phyloP scores from a whole-genome alignment of 2,113 vertebrate genomes.

The Piprites chloris region DNA sequence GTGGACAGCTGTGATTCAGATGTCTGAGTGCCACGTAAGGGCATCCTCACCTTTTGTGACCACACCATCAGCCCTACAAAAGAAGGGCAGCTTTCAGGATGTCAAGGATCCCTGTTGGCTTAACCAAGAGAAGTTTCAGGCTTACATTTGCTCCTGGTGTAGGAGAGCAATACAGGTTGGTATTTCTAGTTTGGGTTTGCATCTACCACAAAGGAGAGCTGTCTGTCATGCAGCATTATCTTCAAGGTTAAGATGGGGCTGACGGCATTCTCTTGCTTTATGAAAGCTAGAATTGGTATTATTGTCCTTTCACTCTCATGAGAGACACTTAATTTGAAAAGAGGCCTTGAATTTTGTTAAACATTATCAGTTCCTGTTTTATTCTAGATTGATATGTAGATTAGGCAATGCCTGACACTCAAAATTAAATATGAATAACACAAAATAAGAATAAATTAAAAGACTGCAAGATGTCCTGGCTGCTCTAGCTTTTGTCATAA shows the following conservation, averaged over 20 bases:
- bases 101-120: neutral
- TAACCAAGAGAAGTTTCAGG: neutral
- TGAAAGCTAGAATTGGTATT: neutral
- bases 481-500: neutral
- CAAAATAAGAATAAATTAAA: conserved; percentile 38
- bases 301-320: neutral
- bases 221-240: neutral
- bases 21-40: neutral
- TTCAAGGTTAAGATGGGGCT: neutral
- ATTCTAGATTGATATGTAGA: conserved; percentile 11
- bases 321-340: conserved; percentile 23
- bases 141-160: neutral
- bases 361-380: conserved; percentile 6
- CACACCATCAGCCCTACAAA: neutral
- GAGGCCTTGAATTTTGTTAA: conserved; percentile 32
- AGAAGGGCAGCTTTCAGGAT: neutral
- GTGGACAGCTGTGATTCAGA: neutral
- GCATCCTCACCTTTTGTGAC: neutral
- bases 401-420: neutral
- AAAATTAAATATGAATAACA: conserved; percentile 2
- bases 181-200: neutral
- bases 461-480: neutral
- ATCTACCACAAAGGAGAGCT: neutral
- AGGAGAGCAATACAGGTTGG: neutral
- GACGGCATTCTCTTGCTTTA: neutral